Evolutionary conservation across 2,797 vertebrate species (phyloP), one percentile per base, ranked within the genome.

Genomic region (Dryobates pubescens): DNA sequence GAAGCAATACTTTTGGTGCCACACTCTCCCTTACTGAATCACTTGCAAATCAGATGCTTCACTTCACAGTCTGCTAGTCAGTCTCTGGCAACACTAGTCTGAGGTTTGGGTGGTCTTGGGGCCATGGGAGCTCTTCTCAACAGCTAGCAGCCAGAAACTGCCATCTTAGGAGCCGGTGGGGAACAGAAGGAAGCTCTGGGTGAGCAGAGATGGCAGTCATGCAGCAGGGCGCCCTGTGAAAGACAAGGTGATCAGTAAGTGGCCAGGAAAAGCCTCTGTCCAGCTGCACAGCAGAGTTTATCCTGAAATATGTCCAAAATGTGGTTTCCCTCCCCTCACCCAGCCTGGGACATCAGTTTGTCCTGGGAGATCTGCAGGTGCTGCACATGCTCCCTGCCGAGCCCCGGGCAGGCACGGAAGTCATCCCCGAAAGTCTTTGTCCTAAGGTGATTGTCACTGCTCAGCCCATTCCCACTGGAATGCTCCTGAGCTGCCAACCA

Each of bases 211-310:
- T 81, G 16, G 6, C 13, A 9, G 26, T 77, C 27, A 53, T 45
- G 34, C 47, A 51, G n/a, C 0, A 0, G 0, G 2, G 41, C 71
- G 57, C 32, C 34, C 20, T 36, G 24, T 0, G 0, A 51, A 16
- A 65, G 51, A 41, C 68, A 74, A 64, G 72, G n/a, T 19, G 17
- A 38, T 80, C 23, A 49, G 1, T 70, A 38, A 75, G n/a, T 34
- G 41, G 10, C 59, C 10, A 15, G 53, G 82, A 65, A 58, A 92
- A 32, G 51, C 24, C 47, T 88, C 57, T 84, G 49, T 57, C 30
- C 76, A 73, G 27, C 23, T 82, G 56, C 34, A 43, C 32, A 70
- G 53, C 59, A 78, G 63, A 73, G 57, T 64, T 84, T 70, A 51
- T 82, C 32, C 68, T 89, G n/a, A 36, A 68, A 4, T 41, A 69